phyloP scores from a whole-genome alignment of 1,140 invertebrate genomes.

The Neodiprion lecontei region DNA sequence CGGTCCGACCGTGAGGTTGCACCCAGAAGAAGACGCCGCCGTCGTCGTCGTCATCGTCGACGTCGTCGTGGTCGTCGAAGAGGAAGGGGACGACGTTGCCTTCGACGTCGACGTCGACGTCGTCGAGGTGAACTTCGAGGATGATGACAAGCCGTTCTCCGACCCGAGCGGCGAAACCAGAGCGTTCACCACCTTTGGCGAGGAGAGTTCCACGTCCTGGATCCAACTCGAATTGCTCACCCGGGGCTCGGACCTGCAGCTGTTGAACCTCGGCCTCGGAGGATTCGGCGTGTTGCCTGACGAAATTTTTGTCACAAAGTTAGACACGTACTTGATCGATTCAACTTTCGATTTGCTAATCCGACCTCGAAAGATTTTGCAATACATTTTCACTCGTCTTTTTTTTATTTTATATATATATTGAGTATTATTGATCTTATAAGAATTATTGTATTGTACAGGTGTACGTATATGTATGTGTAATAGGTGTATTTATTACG shows the following conservation, averaged over 20 bases:
- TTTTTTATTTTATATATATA: too few relatives aligned
- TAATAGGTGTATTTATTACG: too few relatives aligned
- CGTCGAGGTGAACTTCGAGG: constrained; percentile 8
- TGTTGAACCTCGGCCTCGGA: constrained; percentile 61
- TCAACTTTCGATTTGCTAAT: too few relatives aligned
- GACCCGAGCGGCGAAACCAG: constrained; percentile 19
- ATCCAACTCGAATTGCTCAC: constrained; percentile 43
- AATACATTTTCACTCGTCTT: too few relatives aligned
- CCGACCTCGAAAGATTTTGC: too few relatives aligned
- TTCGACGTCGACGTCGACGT: not conserved
- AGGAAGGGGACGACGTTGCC: not conserved
- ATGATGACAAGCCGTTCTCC: constrained; percentile 26
- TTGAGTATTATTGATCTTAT: too few relatives aligned
- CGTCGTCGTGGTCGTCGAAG: constrained; percentile 9
- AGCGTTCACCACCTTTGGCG: not conserved
- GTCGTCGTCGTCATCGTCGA: not conserved
- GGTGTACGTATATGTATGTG: too few relatives aligned
- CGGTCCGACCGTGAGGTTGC: not conserved
- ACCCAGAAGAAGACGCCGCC: constrained; percentile 16
- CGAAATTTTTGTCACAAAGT: constrained; percentile 2
- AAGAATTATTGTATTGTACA: too few relatives aligned
- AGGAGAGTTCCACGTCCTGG: constrained; percentile 32
- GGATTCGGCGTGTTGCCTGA: constrained; percentile 59
- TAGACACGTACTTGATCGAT: not conserved
- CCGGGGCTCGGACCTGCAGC: constrained; percentile 59